phyloP scores from a whole-genome alignment of 2,113 vertebrate species.

The Taxidea taxus region DNA sequence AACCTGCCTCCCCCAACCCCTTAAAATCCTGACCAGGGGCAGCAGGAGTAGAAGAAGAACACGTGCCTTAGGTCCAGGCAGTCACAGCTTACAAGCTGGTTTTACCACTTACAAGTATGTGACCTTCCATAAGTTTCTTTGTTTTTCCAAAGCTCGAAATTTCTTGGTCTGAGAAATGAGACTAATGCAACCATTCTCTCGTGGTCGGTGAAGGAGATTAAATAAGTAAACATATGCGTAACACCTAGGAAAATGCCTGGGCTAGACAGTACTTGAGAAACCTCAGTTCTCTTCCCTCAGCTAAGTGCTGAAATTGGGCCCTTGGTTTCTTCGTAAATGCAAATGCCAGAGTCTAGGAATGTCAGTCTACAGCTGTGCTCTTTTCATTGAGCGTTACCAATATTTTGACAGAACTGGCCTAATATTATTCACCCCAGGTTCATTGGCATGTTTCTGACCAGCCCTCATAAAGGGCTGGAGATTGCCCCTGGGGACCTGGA shows the following conservation, averaged over 20 bases:
- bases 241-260: background rate
- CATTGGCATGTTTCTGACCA: constrained; percentile 25
- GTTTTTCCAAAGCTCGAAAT: background rate
- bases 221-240: background rate
- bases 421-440: constrained; percentile 28
- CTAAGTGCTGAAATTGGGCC: constrained; percentile 14
- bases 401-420: constrained; percentile 47
- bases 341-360: constrained; percentile 8
- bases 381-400: constrained; percentile 32
- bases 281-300: background rate
- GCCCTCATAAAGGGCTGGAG: background rate
- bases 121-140: background rate
- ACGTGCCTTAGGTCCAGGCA: background rate
- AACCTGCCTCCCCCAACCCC: rapidly evolving
- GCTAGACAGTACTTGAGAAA: background rate
- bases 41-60: background rate
- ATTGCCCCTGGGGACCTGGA: constrained; percentile 20
- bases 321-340: constrained; percentile 3
- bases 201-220: background rate
- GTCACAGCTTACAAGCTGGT: background rate
- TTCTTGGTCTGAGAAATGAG: constrained; percentile 14
- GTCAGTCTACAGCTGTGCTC: background rate
- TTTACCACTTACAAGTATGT: background rate
- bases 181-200: background rate
- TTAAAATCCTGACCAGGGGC: background rate